Percentiles rank a stretch among this genome's conserved stretches.
These are phyloP conservation scores for Orchesella cincta DNA, from an alignment of 1,140 invertebrate species.

Conservation along the genomic window DNA sequence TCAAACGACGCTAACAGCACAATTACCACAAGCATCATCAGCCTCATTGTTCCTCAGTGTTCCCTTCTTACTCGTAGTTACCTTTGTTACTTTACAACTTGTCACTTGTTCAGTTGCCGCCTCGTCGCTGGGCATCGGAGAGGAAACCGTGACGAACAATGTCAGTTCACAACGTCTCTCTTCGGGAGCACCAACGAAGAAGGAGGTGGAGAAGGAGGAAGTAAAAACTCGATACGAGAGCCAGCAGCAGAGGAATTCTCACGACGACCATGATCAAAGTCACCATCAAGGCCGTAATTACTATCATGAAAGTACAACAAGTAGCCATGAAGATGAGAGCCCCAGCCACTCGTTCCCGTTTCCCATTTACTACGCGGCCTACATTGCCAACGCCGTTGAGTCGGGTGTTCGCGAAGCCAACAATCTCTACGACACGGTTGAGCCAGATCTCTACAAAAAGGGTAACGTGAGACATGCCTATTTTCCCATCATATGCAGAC, in stretches of 20 bases:
- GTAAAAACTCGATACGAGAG: neutral
- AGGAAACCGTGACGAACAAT: neutral
- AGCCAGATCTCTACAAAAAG: conserved; percentile 69
- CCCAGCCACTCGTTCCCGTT: neutral
- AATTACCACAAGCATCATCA: neutral
- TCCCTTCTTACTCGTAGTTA: neutral
- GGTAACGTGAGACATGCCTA: conserved; percentile 22
- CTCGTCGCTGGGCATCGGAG: neutral
- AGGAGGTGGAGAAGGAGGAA: neutral
- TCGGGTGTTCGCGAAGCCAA: conserved; percentile 69
- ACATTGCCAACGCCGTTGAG: conserved; percentile 65
- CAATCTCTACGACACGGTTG: conserved; percentile 66
- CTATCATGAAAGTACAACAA: neutral
- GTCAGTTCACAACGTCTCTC: neutral
- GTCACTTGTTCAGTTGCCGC: neutral
- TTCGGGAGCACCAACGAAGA: neutral
- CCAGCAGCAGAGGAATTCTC: neutral
- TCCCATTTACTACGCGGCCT: conserved; percentile 53
- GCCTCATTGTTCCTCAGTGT: neutral
- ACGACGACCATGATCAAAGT: neutral
- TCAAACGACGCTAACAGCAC: neutral
- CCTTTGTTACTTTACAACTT: neutral
- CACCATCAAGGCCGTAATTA: neutral
- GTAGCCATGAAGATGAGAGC: neutral
- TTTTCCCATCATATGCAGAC: no score